Evolutionary conservation across 2,797 vertebrate genomes (phyloP).

Genomic region (Aythya fuligula): DNA sequence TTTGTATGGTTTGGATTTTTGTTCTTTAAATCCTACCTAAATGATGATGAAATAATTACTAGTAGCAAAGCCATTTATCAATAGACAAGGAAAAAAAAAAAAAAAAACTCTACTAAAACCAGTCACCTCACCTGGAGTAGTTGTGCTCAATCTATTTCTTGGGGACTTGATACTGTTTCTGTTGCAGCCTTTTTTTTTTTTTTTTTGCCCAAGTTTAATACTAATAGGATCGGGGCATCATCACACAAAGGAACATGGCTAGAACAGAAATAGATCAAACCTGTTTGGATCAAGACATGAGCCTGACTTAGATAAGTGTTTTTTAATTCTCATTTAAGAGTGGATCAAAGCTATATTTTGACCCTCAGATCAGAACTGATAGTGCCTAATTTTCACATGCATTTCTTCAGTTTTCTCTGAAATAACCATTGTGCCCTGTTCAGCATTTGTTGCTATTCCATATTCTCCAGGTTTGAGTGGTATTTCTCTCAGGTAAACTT

Average conservation of each 20-base stretch:
- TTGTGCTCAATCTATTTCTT: fast-evolving
- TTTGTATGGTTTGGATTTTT: not conserved
- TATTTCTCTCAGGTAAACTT: fast-evolving
- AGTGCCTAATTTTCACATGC: too few species aligned
- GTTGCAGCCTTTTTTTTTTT: not conserved
- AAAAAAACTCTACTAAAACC: not conserved
- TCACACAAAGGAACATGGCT: not conserved
- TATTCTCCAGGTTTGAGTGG: not conserved
- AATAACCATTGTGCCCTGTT: fast-evolving
- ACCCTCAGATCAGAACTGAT: not conserved
- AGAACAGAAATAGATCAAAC: not conserved
- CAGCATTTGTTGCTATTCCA: not conserved
- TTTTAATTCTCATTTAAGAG: not conserved
- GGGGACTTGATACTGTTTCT: not conserved
- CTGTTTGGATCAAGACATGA: not conserved
- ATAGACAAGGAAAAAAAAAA: fast-evolving
- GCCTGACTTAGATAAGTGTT: not conserved
- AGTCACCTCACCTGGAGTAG: not conserved
- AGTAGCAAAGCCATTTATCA: not conserved
- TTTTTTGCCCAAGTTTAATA: not conserved
- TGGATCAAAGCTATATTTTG: not conserved
- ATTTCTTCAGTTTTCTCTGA: not conserved
- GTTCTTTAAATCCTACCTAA: not conserved
- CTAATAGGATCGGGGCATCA: not conserved
- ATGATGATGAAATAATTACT: not conserved